phyloP scores from a whole-genome alignment of 1,140 invertebrate genomes.

The Bombus turneri region DNA sequence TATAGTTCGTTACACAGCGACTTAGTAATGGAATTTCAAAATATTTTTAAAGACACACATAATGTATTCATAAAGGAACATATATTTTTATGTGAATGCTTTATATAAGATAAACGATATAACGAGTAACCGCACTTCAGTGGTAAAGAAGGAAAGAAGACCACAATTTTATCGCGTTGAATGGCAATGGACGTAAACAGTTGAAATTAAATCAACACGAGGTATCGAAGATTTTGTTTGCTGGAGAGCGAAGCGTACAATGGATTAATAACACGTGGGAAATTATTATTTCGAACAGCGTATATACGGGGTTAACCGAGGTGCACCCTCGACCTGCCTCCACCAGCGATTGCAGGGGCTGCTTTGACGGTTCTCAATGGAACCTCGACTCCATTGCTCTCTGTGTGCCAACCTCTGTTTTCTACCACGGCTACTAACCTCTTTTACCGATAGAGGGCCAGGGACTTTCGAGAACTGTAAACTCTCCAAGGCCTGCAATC shows the following conservation, averaged over 20 bases:
- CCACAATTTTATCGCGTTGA: neutral
- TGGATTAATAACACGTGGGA: conserved; percentile 35
- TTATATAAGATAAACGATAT: too few species aligned
- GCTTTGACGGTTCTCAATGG: conserved; percentile 39
- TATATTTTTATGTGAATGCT: too few species aligned
- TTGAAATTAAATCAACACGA: neutral
- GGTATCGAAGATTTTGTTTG: conserved; percentile 4
- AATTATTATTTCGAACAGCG: conserved; percentile 34
- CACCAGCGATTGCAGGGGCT: conserved; percentile 19
- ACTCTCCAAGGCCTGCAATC: neutral
- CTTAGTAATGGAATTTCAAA: neutral
- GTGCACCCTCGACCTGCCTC: conserved; percentile 27
- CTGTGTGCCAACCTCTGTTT: conserved; percentile 26
- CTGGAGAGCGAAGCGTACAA: neutral
- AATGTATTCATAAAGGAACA: too few species aligned
- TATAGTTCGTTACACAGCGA: neutral
- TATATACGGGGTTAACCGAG: conserved; percentile 31
- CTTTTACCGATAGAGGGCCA: neutral
- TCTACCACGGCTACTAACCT: conserved; percentile 16
- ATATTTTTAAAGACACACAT: too few species aligned
- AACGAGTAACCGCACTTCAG: neutral
- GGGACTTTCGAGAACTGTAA: neutral
- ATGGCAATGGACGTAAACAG: neutral
- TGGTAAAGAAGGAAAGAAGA: too few species aligned
- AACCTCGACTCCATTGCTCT: conserved; percentile 19